Base-by-base conservation (phyloP, 1,140 invertebrate genomes). In the Pantala flavescens region DNA sequence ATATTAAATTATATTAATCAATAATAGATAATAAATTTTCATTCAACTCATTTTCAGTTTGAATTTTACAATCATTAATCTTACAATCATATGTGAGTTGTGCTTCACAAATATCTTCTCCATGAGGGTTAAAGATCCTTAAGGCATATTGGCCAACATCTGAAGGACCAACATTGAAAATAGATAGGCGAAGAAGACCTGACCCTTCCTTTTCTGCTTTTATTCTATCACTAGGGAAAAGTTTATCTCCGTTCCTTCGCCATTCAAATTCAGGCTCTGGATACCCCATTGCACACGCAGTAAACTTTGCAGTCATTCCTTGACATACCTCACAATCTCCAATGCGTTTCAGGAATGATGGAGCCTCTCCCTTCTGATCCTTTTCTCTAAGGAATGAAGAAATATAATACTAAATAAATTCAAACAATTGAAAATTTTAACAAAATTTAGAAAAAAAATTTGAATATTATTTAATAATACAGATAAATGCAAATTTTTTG, bases 291-390 rank as follows among this genome's bases (percentile, higher is more conserved):
- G 91, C 88, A 80, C 94, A 95, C 42, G 94, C 94, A 19, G 94
- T 96, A 81, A 97, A 96, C 82, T 95, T 95, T 23, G 92, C 94
- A 21, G 90, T 90, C 90, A 95, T 94, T 11, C 93, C 91, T 78
- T 91, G 89, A 81, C 92, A 93, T 23, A 95, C 86, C 82, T 96
- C 94, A 36, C 91, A 91, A 81, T 96, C 93, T 0, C 93, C 93
- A 76, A 96, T 92, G 78, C 89, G 90, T 83, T 96, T 97, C 74
- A 97, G 82, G 86, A 96, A 96, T 2, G 89, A 88, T 23, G 95
- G 94, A 0, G 93, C 87, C 81, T 96, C 94, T 0, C 90, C 87
- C 77, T 90, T 92, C 77, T 90, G 87, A 77, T 85, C 87, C 76
- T 88, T 89, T 75, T 90, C 90, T 74, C 91, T 92, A 78, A 49